phyloP scores from a whole-genome alignment of 1,140 invertebrate genomes.

The Cheumatopsyche charites region DNA sequence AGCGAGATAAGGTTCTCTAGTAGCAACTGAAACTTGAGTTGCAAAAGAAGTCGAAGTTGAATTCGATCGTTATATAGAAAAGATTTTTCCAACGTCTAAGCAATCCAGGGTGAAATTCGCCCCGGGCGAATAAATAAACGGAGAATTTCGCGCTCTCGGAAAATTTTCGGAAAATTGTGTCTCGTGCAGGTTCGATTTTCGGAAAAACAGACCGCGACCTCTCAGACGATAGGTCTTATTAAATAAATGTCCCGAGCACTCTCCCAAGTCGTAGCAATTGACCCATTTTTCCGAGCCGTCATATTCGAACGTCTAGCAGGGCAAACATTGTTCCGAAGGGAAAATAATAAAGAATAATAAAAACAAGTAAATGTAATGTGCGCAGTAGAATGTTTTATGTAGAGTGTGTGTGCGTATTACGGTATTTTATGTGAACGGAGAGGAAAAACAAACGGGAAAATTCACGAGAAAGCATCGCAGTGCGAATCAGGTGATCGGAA shows the following conservation, averaged over 20 bases:
- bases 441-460: constrained; percentile 8
- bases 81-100: no score
- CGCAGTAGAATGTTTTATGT: no score
- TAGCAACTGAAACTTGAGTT: no score
- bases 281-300: constrained; percentile 8
- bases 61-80: no score
- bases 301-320: not conserved
- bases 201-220: constrained; percentile 16
- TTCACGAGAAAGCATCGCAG: not conserved
- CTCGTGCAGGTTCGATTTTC: not conserved
- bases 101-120: not conserved
- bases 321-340: constrained; percentile 14
- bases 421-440: no score
- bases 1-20: no score
- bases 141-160: not conserved
- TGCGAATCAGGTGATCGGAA: constrained; percentile 5
- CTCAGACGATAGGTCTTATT: constrained; percentile 12
- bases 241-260: constrained; percentile 25
- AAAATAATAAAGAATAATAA: constrained; percentile 16
- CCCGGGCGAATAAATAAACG: not conserved
- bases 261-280: not conserved
- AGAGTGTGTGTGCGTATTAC: no score
- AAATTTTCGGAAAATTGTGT: constrained; percentile 6
- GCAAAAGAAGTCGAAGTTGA: no score
- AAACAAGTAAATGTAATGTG: no score